Evolutionary conservation across 2,888 invertebrate genomes (phyloP), one percentile per base, ranked within the genome.

Genomic region (Mamestra brassicae): DNA sequence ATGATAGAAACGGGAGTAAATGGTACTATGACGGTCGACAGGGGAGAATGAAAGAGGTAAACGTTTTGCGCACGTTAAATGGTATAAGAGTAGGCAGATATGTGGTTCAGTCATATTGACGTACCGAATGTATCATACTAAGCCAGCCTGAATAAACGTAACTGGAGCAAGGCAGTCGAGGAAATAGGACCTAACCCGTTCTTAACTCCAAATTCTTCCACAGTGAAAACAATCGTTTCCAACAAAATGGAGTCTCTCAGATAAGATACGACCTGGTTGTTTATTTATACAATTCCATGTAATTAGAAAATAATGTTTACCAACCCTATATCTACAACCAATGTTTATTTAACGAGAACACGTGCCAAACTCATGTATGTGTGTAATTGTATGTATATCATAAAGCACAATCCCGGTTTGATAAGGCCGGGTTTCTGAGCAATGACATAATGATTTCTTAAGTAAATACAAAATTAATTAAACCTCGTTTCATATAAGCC

Each of bases 381-480:
- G 36, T 60, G 50, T 7, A 26, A 57, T 36, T 47, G 11, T 52
- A n/a, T 58, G 38, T 58, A 13, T 65, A 62, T 62, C 66, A 57
- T 80, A 67, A 71, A 83, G 26, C 45, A 68, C 45, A 58, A 77
- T 57, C 45, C 38, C 55, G 55, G 50, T 73, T 62, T 38, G 80
- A 79, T 84, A 84, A 74, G 26, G 26, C 6, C 6, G n/a, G 61
- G 36, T 74, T 66, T 72, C 71, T 70, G n/a, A 38, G 75, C 52
- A 50, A 84, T 84, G 71, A 72, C 68, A 80, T 84, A 75, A 69
- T 54, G 13, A 83, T 80, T 80, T 61, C 55, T 34, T 72, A 80
- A 38, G 60, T 70, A 80, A 80, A 82, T 47, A 75, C 11, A 52
- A 15, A 38, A 45, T 67, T 67, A 45, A 69, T 64, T 57, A 60